phyloP scores from a whole-genome alignment of 2,888 invertebrate genomes.

The Drosophila meridionalis region DNA sequence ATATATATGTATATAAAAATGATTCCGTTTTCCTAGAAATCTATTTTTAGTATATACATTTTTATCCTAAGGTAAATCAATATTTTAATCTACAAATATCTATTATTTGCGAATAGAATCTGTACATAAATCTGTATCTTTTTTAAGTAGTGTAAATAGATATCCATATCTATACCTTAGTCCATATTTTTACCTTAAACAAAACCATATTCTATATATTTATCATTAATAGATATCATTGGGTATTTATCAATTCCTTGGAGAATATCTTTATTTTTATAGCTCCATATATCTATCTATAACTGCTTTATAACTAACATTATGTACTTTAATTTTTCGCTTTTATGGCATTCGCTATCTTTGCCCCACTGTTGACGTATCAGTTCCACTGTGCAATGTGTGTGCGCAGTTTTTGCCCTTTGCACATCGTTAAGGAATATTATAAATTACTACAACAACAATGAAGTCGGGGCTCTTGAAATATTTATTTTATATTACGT shows the following conservation, averaged over 20 bases:
- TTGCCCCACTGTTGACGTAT: background rate
- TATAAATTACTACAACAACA: slow-evolving; percentile 83
- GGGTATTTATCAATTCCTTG: background rate
- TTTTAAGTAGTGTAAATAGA: no score
- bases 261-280: background rate
- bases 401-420: slow-evolving; percentile 73
- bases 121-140: no score
- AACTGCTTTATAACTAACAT: background rate
- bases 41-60: no score
- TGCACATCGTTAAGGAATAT: slow-evolving; percentile 83
- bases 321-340: background rate
- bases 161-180: background rate
- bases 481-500: slow-evolving; percentile 80
- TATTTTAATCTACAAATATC: background rate
- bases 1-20: no score
- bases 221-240: background rate
- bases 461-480: slow-evolving; percentile 64
- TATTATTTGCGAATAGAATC: background rate
- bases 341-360: background rate
- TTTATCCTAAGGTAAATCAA: no score
- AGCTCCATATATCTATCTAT: background rate
- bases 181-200: background rate
- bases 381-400: slow-evolving; percentile 51
- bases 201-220: background rate
- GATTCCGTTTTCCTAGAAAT: no score